A percentile compares a stretch with the other conserved stretches of the same genome.
These are phyloP conservation scores for Ctena decussata DNA, from an alignment of 2,888 invertebrate genomes.

Conservation along the genomic window DNA sequence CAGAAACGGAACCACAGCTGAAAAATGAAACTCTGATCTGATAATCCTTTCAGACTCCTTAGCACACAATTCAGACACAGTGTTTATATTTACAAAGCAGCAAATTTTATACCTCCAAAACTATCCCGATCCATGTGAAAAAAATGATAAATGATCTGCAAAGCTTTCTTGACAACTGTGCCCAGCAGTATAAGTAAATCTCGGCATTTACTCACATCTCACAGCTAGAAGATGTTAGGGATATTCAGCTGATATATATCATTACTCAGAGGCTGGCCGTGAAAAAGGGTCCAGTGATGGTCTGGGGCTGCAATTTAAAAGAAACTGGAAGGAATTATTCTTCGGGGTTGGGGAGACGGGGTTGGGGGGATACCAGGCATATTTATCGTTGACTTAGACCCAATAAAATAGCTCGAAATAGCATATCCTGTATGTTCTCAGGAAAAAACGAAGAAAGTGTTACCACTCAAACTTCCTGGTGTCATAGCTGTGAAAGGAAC, in stretches of 20 bases:
- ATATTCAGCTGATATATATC: slow-evolving; percentile 25
- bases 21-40: slow-evolving; percentile 35
- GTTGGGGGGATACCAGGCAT: slow-evolving; percentile 36
- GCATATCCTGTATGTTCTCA: slow-evolving; percentile 23
- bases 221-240: not conserved
- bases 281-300: slow-evolving; percentile 42
- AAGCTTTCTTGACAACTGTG: slow-evolving; percentile 36
- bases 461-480: not conserved
- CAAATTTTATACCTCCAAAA: slow-evolving; percentile 5
- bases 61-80: slow-evolving; percentile 16
- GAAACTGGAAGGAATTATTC: slow-evolving; percentile 23
- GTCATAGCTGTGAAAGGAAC: slow-evolving; percentile 34
- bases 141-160: slow-evolving; percentile 31
- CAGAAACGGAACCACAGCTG: slow-evolving; percentile 6
- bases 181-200: slow-evolving; percentile 30
- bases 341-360: slow-evolving; percentile 35
- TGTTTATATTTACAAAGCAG: slow-evolving; percentile 32
- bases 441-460: not conserved
- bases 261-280: slow-evolving; percentile 39
- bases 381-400: slow-evolving; percentile 17
- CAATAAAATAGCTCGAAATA: not conserved
- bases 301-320: slow-evolving; percentile 27
- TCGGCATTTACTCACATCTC: slow-evolving; percentile 17
- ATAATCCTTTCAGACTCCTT: slow-evolving; percentile 28
- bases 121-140: slow-evolving; percentile 17